A percentile compares a stretch with the other conserved stretches of the same genome.
phyloP scores from a whole-genome alignment of 2,113 vertebrate genomes.

The Gracilinanus agilis region DNA sequence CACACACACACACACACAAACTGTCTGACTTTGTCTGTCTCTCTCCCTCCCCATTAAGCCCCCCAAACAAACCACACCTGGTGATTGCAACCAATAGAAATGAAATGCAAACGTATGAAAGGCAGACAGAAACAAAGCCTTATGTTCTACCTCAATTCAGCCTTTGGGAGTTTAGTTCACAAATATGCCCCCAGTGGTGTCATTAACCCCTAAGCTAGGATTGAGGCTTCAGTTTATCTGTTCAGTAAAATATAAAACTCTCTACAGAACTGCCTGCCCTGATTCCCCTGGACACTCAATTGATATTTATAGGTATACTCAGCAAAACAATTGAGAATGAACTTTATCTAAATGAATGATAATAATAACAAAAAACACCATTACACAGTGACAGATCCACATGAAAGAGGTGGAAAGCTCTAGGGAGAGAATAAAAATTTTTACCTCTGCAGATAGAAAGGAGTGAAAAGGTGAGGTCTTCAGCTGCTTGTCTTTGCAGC shows the following conservation, averaged over 20 bases:
- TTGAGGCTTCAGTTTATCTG: neutral
- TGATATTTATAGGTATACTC: neutral
- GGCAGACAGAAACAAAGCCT: neutral
- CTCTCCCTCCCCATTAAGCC: fast-evolving
- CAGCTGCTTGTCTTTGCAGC: neutral
- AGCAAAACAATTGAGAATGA: neutral
- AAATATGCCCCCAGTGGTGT: neutral
- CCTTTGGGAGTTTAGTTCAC: neutral
- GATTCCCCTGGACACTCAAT: neutral
- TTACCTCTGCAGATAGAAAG: too few species aligned
- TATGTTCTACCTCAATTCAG: neutral
- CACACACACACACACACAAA: too few species aligned
- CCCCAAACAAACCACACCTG: neutral
- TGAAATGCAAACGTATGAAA: neutral
- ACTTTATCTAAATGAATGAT: neutral
- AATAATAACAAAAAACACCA: neutral
- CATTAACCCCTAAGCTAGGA: neutral
- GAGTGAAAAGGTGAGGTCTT: too few species aligned
- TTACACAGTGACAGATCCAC: neutral
- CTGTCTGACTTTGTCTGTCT: neutral
- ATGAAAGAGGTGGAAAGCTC: neutral
- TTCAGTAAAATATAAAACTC: too few species aligned
- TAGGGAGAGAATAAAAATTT: neutral
- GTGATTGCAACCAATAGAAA: neutral
- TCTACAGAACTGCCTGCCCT: too few species aligned